These are phyloP conservation scores for Rhinopomastus cyanomelas DNA, from an alignment of 2,113 vertebrate genomes.

Conservation along the genomic window DNA sequence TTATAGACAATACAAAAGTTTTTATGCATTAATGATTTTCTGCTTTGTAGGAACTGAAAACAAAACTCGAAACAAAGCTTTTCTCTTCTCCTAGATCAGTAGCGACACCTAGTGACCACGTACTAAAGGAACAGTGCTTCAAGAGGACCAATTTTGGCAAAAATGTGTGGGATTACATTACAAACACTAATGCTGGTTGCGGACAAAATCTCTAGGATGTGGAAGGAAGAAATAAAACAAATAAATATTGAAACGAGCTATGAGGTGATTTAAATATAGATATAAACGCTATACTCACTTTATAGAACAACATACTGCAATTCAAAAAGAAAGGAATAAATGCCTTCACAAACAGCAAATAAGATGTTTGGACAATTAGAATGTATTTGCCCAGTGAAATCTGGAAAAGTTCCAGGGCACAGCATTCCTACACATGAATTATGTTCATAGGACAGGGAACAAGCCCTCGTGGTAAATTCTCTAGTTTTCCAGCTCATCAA, in stretches of 20 bases:
- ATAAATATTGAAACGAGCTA: not conserved
- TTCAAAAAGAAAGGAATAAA: not conserved
- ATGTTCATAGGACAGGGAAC: not conserved
- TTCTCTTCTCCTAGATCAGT: constrained; percentile 51
- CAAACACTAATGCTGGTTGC: not conserved
- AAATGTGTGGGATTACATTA: not conserved
- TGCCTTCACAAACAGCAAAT: not conserved
- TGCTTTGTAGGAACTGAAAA: not conserved
- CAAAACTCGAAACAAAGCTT: not conserved
- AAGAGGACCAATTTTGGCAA: not conserved
- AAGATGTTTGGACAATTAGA: not conserved
- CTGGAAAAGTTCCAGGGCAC: not conserved
- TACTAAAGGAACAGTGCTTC: not conserved
- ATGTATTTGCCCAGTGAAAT: not conserved
- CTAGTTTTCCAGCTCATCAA: not conserved
- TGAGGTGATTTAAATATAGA: not conserved
- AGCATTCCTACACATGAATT: not conserved
- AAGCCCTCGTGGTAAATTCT: not conserved
- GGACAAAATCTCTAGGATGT: not conserved
- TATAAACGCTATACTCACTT: not conserved
- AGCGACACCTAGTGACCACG: constrained; percentile 72
- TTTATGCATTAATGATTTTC: not conserved
- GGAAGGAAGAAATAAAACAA: not conserved
- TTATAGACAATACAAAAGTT: constrained; percentile 22
- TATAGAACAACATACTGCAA: not conserved